Conservation (phyloP, 2,797 vertebrate species). For the Mormyrus proboscirostris region DNA sequence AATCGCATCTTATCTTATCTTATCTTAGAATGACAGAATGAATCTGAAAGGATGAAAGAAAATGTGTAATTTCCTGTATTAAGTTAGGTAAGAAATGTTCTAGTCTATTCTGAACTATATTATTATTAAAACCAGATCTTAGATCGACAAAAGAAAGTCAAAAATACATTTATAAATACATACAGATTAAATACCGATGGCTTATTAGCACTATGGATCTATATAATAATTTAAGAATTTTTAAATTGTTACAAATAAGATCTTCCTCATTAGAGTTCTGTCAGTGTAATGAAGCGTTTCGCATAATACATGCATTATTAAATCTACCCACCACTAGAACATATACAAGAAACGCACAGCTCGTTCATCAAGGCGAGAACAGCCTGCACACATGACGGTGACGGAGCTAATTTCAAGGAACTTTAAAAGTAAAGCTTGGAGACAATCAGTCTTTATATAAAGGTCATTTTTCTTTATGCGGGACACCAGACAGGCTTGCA, state of each 20-base stretch:
- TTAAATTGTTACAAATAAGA: neutral
- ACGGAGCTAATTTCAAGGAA: conserved; percentile 25
- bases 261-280: conserved; percentile 48
- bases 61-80: neutral
- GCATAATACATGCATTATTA: conserved; percentile 83
- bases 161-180: neutral
- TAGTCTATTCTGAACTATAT: neutral
- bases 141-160: neutral
- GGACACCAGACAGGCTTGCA: neutral
- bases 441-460: conserved; percentile 24
- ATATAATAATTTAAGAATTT: neutral
- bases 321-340: conserved; percentile 76
- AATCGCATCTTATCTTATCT: neutral
- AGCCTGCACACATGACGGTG: conserved; percentile 29
- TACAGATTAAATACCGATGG: neutral
- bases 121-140: neutral
- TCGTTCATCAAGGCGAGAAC: conserved; percentile 41
- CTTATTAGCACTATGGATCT: neutral
- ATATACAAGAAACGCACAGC: conserved; percentile 28
- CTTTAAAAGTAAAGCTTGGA: conserved; percentile 14
- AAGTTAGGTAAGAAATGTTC: neutral
- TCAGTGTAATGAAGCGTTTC: conserved; percentile 79
- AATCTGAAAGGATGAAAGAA: neutral
- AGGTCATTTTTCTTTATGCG: conserved; percentile 11
- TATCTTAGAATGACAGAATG: neutral